Conservation (phyloP, 2,797 vertebrate species). For the Oryzias sinensis region DNA sequence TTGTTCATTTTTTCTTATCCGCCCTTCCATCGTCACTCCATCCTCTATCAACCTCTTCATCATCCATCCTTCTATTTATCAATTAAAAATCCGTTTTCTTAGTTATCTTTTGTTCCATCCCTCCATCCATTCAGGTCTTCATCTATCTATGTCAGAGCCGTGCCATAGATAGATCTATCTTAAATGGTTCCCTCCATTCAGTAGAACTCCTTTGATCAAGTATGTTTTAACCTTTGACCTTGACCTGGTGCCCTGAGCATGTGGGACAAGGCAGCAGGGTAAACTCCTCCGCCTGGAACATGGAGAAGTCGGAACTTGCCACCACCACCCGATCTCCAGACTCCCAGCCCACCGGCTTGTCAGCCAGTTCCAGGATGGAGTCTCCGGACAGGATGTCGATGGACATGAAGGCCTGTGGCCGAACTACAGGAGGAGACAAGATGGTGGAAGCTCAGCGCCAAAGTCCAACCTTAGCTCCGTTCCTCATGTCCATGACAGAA, state of each 20-base stretch:
- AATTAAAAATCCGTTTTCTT: too few species aligned
- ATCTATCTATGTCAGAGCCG: too few species aligned
- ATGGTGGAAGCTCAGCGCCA: background rate
- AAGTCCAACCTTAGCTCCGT: background rate
- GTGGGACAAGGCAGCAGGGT: slow-evolving; percentile 84
- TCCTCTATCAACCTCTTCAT: too few species aligned
- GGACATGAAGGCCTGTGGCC: slow-evolving; percentile 85
- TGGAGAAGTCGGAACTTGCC: slow-evolving; percentile 95
- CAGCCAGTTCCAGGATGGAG: slow-evolving; percentile 81
- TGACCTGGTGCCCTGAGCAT: slow-evolving; percentile 78
- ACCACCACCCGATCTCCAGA: slow-evolving; percentile 74
- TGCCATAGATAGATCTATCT: too few species aligned
- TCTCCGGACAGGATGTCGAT: slow-evolving; percentile 85
- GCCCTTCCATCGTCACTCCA: too few species aligned
- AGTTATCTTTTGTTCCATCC: too few species aligned
- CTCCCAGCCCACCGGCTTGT: slow-evolving; percentile 83
- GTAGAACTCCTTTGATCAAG: too few species aligned
- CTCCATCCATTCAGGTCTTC: too few species aligned
- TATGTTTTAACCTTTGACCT: slow-evolving; percentile 81
- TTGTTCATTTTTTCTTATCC: too few species aligned
- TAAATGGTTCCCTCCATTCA: too few species aligned
- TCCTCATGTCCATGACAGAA: background rate
- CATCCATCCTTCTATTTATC: too few species aligned
- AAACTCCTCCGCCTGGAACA: slow-evolving; percentile 96
- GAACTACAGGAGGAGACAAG: slow-evolving; percentile 73